Base-by-base conservation (phyloP, 2,888 invertebrate genomes). In the Ochlodes sylvanus region DNA sequence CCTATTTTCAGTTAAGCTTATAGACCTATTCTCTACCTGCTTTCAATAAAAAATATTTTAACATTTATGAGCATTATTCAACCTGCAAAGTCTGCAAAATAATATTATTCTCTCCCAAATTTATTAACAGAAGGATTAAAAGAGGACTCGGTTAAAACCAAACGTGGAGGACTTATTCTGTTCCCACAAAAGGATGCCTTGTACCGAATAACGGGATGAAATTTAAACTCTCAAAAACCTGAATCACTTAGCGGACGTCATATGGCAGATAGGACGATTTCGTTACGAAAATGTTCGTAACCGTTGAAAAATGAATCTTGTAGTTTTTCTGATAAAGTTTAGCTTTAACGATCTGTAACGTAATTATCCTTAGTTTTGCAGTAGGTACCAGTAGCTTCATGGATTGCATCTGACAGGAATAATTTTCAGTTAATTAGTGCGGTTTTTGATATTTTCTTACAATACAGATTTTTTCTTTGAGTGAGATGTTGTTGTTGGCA, bases 341-440 rank as follows among this genome's bases (percentile, higher is more conserved):
- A 64, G 0, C 47, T 56, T 32, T 21, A 9, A 47, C 41, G 15
- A 21, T 7, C 15, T 6, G 32, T 14, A 34, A 57, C 32, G 38
- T 47, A 64, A 64, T 47, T 64, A 47, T 34, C 63, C 21, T 41
- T 63, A 63, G 55, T 55, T 15, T 41, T 54, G 9, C 34, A 34
- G 34, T 62, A 67, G 66, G n/a, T n/a, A n/a, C n/a, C 34, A 34
- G 34, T 67, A 69, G 69, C 27, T 66, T 63, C 70, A 66, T 75
- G 75, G 76, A 77, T 80, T 79, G 78, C 76, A 69, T 69, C 76
- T 77, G 80, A 79, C 82, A 83, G 80, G 78, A 80, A 74, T 73
- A 77, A 82, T 81, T 86, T 86, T 81, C 80, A 83, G 83, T 87
- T 88, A 86, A 86, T 87, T 87, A 87, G 82, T 81, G 74, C 72